phyloP scores from a whole-genome alignment of 2,888 invertebrate genomes.

The Reticulitermes lucifugus region DNA sequence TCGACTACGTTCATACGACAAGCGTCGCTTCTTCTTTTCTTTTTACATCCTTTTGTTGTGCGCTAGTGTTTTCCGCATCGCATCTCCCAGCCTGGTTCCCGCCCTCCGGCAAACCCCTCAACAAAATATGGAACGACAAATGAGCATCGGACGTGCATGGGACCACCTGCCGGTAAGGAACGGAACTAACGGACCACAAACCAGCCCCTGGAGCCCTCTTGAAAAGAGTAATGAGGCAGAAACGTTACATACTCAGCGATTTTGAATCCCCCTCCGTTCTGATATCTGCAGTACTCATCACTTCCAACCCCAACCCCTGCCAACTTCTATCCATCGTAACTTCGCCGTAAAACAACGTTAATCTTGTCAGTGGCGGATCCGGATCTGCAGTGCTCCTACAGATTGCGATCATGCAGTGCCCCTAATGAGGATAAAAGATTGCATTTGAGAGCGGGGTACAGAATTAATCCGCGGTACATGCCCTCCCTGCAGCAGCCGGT shows the following conservation, averaged over 20 bases:
- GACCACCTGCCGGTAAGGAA: slow-evolving; percentile 47
- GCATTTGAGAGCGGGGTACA: no score
- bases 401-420: neutral
- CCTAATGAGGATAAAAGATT: no score
- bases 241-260: slow-evolving; percentile 48
- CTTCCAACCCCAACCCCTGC: neutral
- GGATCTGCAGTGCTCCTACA: neutral
- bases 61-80: slow-evolving; percentile 34
- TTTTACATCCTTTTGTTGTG: neutral
- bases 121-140: slow-evolving; percentile 40
- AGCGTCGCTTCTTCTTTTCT: no score
- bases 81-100: neutral
- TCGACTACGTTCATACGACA: no score
- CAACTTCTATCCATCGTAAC: neutral
- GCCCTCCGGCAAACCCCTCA: neutral
- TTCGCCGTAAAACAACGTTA: neutral
- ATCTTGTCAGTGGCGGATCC: neutral
- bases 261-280: slow-evolving; percentile 17
- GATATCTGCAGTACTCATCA: slow-evolving; percentile 36
- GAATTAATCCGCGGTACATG: no score
- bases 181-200: slow-evolving; percentile 49
- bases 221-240: slow-evolving; percentile 48
- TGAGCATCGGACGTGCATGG: slow-evolving; percentile 36
- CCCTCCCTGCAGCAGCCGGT: no score
- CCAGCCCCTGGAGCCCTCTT: slow-evolving; percentile 43